These are phyloP conservation scores for Poecilus cupreus DNA, from an alignment of 2,888 invertebrate species.

Conservation along the genomic window DNA sequence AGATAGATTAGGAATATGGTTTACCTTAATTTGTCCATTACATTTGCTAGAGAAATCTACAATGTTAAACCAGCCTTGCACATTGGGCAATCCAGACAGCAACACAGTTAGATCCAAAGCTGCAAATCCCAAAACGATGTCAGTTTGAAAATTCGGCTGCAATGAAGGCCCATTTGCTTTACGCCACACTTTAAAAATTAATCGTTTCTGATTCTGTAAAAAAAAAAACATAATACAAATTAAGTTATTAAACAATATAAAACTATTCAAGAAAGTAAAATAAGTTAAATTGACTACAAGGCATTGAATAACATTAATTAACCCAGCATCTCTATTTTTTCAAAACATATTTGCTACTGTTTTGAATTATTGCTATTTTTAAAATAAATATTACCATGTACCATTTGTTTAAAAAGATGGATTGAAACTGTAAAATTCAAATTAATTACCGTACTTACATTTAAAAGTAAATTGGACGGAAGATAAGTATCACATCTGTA, in stretches of 20 bases:
- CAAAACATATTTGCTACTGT: too few relatives aligned
- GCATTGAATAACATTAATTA: too few relatives aligned
- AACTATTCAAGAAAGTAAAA: too few relatives aligned
- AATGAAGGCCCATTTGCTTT: conserved; percentile 72
- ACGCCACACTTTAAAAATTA: conserved; percentile 79
- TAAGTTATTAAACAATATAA: neutral
- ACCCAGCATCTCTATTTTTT: too few relatives aligned
- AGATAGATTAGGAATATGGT: too few relatives aligned
- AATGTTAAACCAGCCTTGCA: conserved; percentile 80
- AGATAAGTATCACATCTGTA: conserved; percentile 74
- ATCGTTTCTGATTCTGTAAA: conserved; percentile 75
- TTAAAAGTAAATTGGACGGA: conserved; percentile 73
- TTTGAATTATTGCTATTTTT: too few relatives aligned
- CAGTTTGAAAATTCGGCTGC: conserved; percentile 75
- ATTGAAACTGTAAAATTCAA: neutral
- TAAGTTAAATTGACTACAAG: too few relatives aligned
- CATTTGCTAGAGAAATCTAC: conserved; percentile 76
- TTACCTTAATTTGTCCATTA: conserved; percentile 78
- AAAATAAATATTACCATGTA: too few relatives aligned
- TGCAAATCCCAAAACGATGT: conserved; percentile 78
- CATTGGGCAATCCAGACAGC: conserved; percentile 73
- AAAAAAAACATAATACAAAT: conserved; percentile 51
- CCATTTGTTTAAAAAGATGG: too few relatives aligned
- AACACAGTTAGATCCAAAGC: conserved; percentile 77
- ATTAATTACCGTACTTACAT: conserved; percentile 71